Evolutionary conservation across 53 echinoderm and acorn worm species (phyloP).

Genomic region (Glandiceps talaboti): DNA sequence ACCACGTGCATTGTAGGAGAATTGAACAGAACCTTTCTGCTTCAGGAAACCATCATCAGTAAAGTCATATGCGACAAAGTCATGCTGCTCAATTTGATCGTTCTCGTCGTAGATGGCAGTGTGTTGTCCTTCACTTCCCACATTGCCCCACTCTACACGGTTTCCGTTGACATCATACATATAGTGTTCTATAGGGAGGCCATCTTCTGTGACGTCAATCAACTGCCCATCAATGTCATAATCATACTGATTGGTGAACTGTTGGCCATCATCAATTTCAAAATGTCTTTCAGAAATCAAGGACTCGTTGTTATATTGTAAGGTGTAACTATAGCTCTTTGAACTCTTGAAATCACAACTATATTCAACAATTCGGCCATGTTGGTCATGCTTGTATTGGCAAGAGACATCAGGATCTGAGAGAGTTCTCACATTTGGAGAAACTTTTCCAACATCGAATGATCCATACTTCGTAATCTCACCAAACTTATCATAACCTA

Average conservation of each 20-base stretch:
- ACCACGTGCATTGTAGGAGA: not conserved
- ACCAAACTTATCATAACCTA: not conserved
- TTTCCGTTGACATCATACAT: not conserved
- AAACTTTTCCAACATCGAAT: not conserved
- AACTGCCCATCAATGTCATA: not conserved
- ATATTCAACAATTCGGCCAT: not conserved
- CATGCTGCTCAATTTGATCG: not conserved
- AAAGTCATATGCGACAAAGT: not conserved
- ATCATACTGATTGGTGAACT: not conserved
- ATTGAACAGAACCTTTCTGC: not conserved
- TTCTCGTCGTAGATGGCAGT: not conserved
- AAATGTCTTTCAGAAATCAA: not conserved
- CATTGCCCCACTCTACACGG: not conserved
- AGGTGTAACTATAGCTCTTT: not conserved
- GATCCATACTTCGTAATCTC: not conserved
- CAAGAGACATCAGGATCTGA: not conserved
- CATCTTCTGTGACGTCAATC: not conserved
- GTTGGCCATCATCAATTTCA: not conserved
- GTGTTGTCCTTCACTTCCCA: not conserved
- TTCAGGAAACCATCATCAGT: not conserved
- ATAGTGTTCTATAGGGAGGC: not conserved
- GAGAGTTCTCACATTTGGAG: not conserved
- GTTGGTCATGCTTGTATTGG: not conserved
- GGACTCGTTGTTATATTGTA: not conserved
- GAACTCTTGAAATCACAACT: not conserved